These are phyloP conservation scores for Acanthiza pusilla DNA, from an alignment of 2,797 vertebrate species.

Conservation along the genomic window DNA sequence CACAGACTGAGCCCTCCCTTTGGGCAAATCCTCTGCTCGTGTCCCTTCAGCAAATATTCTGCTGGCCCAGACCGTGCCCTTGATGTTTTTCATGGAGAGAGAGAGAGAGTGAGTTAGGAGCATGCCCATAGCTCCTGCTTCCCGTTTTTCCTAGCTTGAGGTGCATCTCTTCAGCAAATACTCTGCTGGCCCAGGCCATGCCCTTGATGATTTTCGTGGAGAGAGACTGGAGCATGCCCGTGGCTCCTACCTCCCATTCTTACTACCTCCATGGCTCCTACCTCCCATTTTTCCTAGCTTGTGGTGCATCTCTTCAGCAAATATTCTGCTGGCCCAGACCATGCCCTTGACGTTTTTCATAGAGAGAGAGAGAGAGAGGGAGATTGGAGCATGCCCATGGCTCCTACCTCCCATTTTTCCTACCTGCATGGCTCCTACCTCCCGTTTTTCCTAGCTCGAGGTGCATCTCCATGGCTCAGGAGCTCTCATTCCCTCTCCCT, in stretches of 20 bases:
- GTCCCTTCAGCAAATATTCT: not conserved
- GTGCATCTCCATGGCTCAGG: not conserved
- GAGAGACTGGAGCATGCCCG: rapidly evolving
- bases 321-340: not conserved
- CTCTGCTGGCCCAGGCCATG: not conserved
- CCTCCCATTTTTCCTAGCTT: not conserved
- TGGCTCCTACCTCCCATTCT: too few species aligned
- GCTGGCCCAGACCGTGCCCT: not conserved
- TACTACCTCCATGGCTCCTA: too few species aligned
- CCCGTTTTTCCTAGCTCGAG: not conserved
- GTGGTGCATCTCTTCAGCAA: not conserved
- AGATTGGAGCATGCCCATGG: not conserved
- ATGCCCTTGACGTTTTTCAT: rapidly evolving
- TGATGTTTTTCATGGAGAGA: not conserved
- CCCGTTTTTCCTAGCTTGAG: too few species aligned
- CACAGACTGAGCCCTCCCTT: not conserved
- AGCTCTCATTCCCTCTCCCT: not conserved
- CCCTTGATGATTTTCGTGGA: not conserved
- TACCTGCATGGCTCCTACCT: rapidly evolving
- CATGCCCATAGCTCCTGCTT: not conserved
- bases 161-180: too few species aligned
- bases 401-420: not conserved
- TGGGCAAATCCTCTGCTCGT: not conserved
- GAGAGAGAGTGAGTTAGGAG: not conserved
- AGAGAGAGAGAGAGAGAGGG: rapidly evolving